Evolutionary conservation across 2,113 vertebrate species (phyloP), one percentile per base, ranked within the genome.

Genomic region (Piaya cayana): DNA sequence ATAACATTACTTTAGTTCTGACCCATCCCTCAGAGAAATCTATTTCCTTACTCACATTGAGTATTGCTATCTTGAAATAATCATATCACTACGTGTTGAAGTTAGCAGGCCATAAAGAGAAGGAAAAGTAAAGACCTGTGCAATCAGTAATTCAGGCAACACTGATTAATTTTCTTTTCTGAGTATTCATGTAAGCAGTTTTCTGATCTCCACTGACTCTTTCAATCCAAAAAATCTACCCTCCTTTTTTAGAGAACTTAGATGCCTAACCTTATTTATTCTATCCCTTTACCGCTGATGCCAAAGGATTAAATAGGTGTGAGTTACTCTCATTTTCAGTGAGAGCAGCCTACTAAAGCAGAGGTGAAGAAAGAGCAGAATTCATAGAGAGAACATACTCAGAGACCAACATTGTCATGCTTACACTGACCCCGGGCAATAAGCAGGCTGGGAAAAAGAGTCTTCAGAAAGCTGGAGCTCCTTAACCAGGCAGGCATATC

Each of bases 211-310:
- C 19, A 32, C 42, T 63, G 59, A 53, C 27, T 91, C 22, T 63
- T 1, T 0, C 4, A 56, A 39, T 21, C 4, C 6, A 26, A 39
- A 63, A 56, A 32, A 5, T 5, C 6, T 64, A 12, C 1, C 18
- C 5, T 80, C 21, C 18, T n/a, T 56, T 74, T 84, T 60, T 12
- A 72, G 39, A 64, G 12, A 36, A 8, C 8, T 55, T 63, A 36
- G 9, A 12, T 27, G 12, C 3, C 18, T 60, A 50, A 18, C 15
- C 93, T 63, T 63, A 67, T 22, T 74, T 50, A 69, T 53, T 76
- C 32, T 87, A 15, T 43, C 2, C 4, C 12, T 82, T 79, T 69
- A 25, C n/a, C 22, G 27, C 4, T 22, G 3, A 42, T 75, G 12
- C 8, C 14, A 5, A 59, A 63, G 17, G 7, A 90, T 62, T 58